Conservation (phyloP, 35 echinoderm and acorn worm species). For the Holothuria glaberrima region DNA sequence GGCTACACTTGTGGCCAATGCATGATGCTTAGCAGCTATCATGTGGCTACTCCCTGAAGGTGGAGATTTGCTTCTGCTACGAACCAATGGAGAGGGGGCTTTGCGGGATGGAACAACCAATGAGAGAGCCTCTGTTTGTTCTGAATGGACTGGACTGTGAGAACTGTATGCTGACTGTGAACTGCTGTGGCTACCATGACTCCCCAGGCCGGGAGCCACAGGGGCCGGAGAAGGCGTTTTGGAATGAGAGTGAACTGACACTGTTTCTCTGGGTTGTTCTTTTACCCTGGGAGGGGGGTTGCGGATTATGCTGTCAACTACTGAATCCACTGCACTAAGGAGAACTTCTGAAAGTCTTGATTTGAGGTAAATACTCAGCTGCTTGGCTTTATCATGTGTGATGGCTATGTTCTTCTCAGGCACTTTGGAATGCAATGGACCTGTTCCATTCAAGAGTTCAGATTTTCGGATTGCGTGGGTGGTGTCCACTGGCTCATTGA, state of each 20-base stretch:
- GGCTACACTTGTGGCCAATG: constrained; percentile 90
- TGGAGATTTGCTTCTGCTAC: constrained; percentile 57
- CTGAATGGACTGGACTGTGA: constrained; percentile 19
- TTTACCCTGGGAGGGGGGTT: constrained; percentile 33
- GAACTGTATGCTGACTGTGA: not conserved
- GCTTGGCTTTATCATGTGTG: constrained; percentile 48
- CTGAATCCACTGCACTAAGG: constrained; percentile 66
- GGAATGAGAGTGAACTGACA: constrained; percentile 39
- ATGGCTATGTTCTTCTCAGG: constrained; percentile 32
- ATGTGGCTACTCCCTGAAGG: constrained; percentile 35
- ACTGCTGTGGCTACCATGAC: not conserved
- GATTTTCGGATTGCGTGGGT: constrained; percentile 72
- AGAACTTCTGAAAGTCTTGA: constrained; percentile 67
- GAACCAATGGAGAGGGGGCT: constrained; percentile 30
- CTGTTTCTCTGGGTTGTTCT: constrained; percentile 52
- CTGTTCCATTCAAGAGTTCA: constrained; percentile 45
- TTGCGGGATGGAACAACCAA: constrained; percentile 85
- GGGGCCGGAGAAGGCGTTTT: not conserved
- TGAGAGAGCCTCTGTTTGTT: constrained; percentile 95
- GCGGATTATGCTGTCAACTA: constrained; percentile 66
- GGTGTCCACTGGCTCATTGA: constrained; percentile 80
- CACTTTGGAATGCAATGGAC: not conserved
- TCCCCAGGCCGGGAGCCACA: not conserved
- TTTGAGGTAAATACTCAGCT: constrained; percentile 54
- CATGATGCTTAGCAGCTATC: not conserved